Evolutionary conservation across 2,113 vertebrate species (phyloP).

Genomic region (Halichoeres trimaculatus): DNA sequence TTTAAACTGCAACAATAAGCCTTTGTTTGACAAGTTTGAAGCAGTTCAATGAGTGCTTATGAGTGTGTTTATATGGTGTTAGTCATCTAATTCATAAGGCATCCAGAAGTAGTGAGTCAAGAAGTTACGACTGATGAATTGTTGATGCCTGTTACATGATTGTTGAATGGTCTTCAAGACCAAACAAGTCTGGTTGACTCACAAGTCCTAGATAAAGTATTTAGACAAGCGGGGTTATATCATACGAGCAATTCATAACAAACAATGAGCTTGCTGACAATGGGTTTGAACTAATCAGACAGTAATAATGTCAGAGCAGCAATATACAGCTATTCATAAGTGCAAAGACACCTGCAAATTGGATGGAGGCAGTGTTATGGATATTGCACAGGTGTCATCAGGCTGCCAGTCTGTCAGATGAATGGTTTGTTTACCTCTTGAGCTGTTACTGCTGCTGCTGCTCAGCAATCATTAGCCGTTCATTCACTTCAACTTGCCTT

Average conservation of each 20-base stretch:
- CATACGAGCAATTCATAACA: not conserved
- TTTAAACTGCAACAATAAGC: not conserved
- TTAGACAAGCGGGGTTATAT: not conserved
- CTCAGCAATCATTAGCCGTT: conserved; percentile 61
- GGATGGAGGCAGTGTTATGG: conserved; percentile 40
- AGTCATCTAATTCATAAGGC: conserved; percentile 15
- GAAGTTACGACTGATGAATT: conserved; percentile 4
- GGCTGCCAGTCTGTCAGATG: conserved; percentile 54
- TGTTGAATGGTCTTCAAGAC: conserved; percentile 9
- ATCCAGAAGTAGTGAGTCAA: conserved; percentile 4
- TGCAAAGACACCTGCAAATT: conserved; percentile 47
- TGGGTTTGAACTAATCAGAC: not conserved
- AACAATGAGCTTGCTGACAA: not conserved
- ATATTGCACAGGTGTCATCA: conserved; percentile 55
- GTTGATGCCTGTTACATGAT: not conserved
- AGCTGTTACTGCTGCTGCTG: conserved; percentile 31
- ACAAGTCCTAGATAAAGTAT: not conserved
- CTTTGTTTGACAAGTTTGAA: not conserved
- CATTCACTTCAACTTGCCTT: conserved; percentile 56
- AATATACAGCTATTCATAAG: not conserved
- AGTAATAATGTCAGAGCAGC: conserved; percentile 7
- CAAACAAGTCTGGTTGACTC: conserved; percentile 15
- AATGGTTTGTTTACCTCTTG: conserved; percentile 70
- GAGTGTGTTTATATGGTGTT: not conserved
- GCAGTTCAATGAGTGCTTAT: not conserved